Evolutionary conservation across 2,888 invertebrate species (phyloP).

Genomic region (Phalera bucephala): DNA sequence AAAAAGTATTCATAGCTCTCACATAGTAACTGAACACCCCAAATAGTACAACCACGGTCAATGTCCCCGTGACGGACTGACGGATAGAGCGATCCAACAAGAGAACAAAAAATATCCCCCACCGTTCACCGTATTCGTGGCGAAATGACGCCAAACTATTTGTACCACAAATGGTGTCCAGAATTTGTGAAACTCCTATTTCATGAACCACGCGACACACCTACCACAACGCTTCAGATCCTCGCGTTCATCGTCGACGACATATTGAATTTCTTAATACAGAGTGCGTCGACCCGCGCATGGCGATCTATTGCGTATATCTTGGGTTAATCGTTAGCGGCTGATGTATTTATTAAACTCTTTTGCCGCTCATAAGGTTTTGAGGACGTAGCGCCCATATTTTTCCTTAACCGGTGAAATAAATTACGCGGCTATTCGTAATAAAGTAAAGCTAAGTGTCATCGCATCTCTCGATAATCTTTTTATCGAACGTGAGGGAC

Average conservation of each 20-base stretch:
- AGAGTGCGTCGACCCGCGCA: slow-evolving; percentile 55
- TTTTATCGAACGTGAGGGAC: slow-evolving; percentile 50
- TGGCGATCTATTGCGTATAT: slow-evolving; percentile 38
- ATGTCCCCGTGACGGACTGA: slow-evolving; percentile 67
- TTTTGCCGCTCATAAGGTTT: slow-evolving; percentile 12
- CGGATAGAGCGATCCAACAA: slow-evolving; percentile 68
- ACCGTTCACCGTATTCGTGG: slow-evolving; percentile 49
- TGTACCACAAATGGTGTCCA: slow-evolving; percentile 58
- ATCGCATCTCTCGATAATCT: slow-evolving; percentile 32
- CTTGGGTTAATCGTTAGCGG: slow-evolving; percentile 16
- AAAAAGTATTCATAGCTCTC: slow-evolving; percentile 12
- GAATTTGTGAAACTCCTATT: slow-evolving; percentile 55
- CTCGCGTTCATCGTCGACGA: slow-evolving; percentile 47
- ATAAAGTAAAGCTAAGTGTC: slow-evolving; percentile 29
- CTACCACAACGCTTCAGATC: slow-evolving; percentile 47
- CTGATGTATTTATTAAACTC: slow-evolving; percentile 21
- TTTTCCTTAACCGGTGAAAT: slow-evolving; percentile 14
- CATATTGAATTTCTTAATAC: slow-evolving; percentile 58
- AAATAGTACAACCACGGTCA: slow-evolving; percentile 73
- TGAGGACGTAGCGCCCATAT: slow-evolving; percentile 8
- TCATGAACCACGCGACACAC: slow-evolving; percentile 50
- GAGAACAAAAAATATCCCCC: slow-evolving; percentile 65
- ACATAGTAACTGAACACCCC: slow-evolving; percentile 57
- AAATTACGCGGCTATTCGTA: slow-evolving; percentile 25
- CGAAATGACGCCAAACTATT: slow-evolving; percentile 68